Evolutionary conservation across 2,113 vertebrate species (phyloP), one percentile per base, ranked within the genome.

Genomic region (Anguilla japonica): DNA sequence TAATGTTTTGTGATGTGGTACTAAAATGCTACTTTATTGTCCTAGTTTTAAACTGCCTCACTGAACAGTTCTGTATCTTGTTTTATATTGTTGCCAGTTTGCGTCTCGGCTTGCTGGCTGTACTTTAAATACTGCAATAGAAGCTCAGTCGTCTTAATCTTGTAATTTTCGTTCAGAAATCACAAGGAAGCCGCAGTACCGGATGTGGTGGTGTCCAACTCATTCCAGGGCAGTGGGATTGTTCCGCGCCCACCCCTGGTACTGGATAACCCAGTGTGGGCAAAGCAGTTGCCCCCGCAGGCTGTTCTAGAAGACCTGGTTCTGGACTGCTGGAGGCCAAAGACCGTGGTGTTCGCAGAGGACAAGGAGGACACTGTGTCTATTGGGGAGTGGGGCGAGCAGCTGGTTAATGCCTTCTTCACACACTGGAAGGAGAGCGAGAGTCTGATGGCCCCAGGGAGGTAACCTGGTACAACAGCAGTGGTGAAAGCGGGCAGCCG

Each of bases 341-440:
- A 92, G 80, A 90, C 91, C 88, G 92, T 96, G 87, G 88, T 92
- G 87, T 50, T 96, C 1, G 85, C 89, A 0, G 92, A 93, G 0
- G 94, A 92, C 8, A 22, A 1, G 2, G 81, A 78, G 1, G 94
- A 95, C 82, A n/a, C 88, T 20, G 46, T 2, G 0, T 89, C 46
- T 0, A 94, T 96, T 4, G 96, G 96, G 0, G 86, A 91, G 57
- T 96, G 96, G 96, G 95, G 96, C 0, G 96, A 96, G 91, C 88
- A 92, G 87, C 93, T 96, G 90, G 96, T 96, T 79, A 87, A 94
- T 91, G 94, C 94, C 60, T 96, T 95, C 93, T 93, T 96, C 81
- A 89, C 88, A 18, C 87, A 94, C 87, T 96, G 95, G 95, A 89
- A 89, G 41, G 94, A 95, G 87, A 81, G 91, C 11, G 26, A 60